These are phyloP conservation scores for Pocota personata DNA, from an alignment of 2,888 invertebrate species.

Conservation along the genomic window DNA sequence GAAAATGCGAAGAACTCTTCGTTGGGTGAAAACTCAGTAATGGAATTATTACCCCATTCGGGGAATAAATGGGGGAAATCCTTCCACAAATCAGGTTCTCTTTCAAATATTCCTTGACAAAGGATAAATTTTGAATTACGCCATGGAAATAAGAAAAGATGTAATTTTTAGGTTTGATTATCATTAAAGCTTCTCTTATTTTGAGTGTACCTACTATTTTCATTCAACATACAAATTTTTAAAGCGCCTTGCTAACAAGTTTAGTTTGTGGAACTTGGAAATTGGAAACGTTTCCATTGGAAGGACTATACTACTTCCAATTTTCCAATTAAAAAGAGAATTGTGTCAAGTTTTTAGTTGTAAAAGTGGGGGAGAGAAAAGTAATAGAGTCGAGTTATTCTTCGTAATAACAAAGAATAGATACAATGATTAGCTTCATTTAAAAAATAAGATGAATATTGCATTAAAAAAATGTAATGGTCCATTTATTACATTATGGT, in stretches of 20 bases:
- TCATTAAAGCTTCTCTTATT: not conserved
- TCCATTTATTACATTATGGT: too few species aligned
- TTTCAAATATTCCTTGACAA: not conserved
- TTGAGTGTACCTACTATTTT: not conserved
- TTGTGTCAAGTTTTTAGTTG: conserved; percentile 58
- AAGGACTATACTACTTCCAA: not conserved
- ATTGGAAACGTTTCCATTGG: conserved; percentile 15
- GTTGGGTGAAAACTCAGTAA: not conserved
- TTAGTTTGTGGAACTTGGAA: conserved; percentile 33
- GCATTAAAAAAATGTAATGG: not conserved
- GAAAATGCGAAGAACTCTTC: conserved; percentile 9
- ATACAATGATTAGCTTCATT: not conserved
- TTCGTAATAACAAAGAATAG: not conserved
- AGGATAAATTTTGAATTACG: not conserved
- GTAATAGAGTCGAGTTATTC: not conserved
- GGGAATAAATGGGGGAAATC: conserved; percentile 1
- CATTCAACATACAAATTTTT: not conserved
- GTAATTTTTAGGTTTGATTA: not conserved
- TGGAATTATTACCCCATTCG: not conserved
- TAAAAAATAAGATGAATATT: not conserved
- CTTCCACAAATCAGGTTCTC: not conserved
- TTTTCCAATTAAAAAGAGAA: conserved; percentile 40
- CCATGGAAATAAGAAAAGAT: not conserved
- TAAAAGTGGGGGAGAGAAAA: conserved; percentile 20
- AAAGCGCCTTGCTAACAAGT: not conserved